Percentiles rank a stretch among this genome's conserved stretches.
Conservation (phyloP, 2,113 vertebrate species). For the Vulpes ferrilata region DNA sequence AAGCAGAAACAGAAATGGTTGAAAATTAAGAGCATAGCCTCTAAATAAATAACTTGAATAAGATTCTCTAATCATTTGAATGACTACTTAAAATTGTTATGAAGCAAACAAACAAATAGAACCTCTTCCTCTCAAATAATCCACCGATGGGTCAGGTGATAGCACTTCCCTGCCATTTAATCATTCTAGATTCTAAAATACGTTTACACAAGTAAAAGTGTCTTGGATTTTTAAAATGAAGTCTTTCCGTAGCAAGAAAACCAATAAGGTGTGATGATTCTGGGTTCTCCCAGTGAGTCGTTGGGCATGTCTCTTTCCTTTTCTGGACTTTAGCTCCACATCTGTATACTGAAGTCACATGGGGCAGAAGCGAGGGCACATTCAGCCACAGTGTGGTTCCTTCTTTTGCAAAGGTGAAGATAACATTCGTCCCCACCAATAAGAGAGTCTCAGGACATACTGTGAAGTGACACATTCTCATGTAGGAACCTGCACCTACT, state of each 20-base stretch:
- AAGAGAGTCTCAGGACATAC: rapidly evolving
- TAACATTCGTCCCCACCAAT: not conserved
- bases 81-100: not conserved
- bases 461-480: not conserved
- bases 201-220: not conserved
- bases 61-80: conserved; percentile 18
- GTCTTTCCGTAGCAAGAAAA: conserved; percentile 71
- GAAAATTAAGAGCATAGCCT: not conserved
- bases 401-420: conserved; percentile 9
- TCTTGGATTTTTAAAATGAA: conserved; percentile 72
- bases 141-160: not conserved
- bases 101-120: not conserved
- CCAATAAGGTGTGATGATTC: not conserved
- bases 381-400: not conserved
- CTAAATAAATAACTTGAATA: not conserved
- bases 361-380: not conserved
- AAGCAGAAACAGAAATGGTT: not conserved
- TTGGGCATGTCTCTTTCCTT: not conserved
- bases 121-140: not conserved
- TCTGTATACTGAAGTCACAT: not conserved
- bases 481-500: not conserved
- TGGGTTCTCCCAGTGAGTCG: not conserved
- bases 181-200: conserved; percentile 43
- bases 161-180: not conserved
- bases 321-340: not conserved